phyloP scores from a whole-genome alignment of 1,140 invertebrate species.

The Psix sp. region DNA sequence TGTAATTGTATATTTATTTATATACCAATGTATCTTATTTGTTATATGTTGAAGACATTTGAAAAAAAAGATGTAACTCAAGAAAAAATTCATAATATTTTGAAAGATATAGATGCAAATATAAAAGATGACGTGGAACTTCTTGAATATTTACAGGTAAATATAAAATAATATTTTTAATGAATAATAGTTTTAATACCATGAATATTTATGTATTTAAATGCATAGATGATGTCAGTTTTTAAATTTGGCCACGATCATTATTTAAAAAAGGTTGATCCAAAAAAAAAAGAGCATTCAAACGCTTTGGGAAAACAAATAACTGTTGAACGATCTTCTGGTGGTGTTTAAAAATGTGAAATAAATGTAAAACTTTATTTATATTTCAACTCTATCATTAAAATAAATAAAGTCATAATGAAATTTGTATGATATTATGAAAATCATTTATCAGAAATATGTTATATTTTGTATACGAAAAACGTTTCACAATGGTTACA shows the following conservation, averaged over 20 bases:
- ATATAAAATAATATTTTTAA: background rate
- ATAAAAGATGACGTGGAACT: conserved; percentile 99
- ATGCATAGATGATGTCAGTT: conserved; percentile 94
- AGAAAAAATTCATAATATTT: conserved; percentile 97
- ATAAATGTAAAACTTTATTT: too few species aligned
- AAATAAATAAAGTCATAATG: too few species aligned
- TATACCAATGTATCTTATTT: too few species aligned
- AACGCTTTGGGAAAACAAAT: conserved; percentile 87
- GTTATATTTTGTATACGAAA: too few species aligned
- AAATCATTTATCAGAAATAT: too few species aligned
- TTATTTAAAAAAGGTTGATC: too few species aligned
- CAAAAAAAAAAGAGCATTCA: too few species aligned
- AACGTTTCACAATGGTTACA: too few species aligned
- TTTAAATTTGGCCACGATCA: conserved; percentile 94
- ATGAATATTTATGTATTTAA: conserved; percentile 48
- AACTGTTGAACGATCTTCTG: conserved; percentile 93
- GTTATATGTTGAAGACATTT: too few species aligned
- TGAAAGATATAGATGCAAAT: conserved; percentile 98
- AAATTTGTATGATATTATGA: too few species aligned
- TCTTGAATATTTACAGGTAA: conserved; percentile 98
- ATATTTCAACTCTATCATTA: too few species aligned
- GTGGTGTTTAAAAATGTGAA: conserved; percentile 85
- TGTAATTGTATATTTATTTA: too few species aligned
- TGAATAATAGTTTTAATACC: background rate
- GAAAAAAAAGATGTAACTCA: conserved; percentile 94